Percentiles rank a stretch among this genome's conserved stretches.
Conservation (phyloP, 2,113 vertebrate species). For the Apistogramma diplotaenia region DNA sequence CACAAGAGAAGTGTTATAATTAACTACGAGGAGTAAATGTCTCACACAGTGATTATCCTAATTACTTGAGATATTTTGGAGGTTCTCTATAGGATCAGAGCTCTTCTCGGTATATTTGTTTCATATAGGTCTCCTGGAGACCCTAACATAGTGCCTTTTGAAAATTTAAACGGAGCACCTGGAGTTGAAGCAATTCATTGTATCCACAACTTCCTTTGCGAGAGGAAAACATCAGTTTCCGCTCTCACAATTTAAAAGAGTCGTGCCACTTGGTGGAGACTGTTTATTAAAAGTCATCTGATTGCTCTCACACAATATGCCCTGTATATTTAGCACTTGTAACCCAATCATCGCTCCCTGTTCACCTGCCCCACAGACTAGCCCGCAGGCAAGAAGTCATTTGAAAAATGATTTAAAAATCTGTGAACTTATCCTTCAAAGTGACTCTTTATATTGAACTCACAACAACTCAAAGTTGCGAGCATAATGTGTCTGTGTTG, state of each 20-base stretch:
- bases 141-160: not conserved
- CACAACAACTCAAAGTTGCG: slow-evolving; percentile 67
- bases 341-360: not conserved
- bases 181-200: not conserved
- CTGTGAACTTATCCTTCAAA: slow-evolving; percentile 67
- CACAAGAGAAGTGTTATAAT: slow-evolving; percentile 58
- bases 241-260: not conserved
- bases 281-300: not conserved
- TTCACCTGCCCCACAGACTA: slow-evolving; percentile 22
- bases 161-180: not conserved
- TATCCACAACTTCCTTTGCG: not conserved
- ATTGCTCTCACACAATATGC: slow-evolving; percentile 8
- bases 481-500: slow-evolving; percentile 75
- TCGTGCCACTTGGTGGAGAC: not conserved
- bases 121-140: slow-evolving; percentile 18
- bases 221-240: not conserved
- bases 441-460: slow-evolving; percentile 64
- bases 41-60: slow-evolving; percentile 54
- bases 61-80: slow-evolving; percentile 59
- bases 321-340: slow-evolving; percentile 14
- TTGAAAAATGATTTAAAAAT: slow-evolving; percentile 48
- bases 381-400: slow-evolving; percentile 42
- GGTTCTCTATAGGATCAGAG: slow-evolving; percentile 48
- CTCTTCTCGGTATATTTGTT: slow-evolving; percentile 26
- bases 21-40: slow-evolving; percentile 56